These are phyloP conservation scores for Zaprionus tsacasi DNA, from an alignment of 1,140 invertebrate species.

Conservation along the genomic window DNA sequence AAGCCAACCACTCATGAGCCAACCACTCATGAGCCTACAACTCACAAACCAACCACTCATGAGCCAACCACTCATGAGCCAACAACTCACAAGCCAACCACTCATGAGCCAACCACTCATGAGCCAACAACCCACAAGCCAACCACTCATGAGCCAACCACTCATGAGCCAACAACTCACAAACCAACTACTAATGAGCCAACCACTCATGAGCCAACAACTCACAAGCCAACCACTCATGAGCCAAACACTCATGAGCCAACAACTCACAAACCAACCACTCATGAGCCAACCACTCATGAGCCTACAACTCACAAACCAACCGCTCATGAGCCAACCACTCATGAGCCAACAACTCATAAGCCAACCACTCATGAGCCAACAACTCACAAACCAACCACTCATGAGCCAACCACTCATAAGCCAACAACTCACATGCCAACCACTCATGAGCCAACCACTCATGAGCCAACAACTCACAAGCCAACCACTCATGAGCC, in stretches of 20 bases:
- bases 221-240: not conserved
- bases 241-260: not conserved
- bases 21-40: too few species aligned
- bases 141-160: not conserved
- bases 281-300: not conserved
- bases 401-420: not conserved
- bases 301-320: not conserved
- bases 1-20: too few species aligned
- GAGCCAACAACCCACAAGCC: not conserved
- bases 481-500: not conserved
- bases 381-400: not conserved
- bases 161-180: too few species aligned
- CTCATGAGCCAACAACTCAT: not conserved
- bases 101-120: too few species aligned
- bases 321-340: not conserved
- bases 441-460: not conserved
- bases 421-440: not conserved
- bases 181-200: not conserved
- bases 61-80: too few species aligned
- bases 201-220: not conserved
- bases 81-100: too few species aligned
- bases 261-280: not conserved
- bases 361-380: not conserved
- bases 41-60: too few species aligned
- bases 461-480: not conserved